Evolutionary conservation across 2,113 vertebrate species (phyloP).

Genomic region (Sitta europaea): DNA sequence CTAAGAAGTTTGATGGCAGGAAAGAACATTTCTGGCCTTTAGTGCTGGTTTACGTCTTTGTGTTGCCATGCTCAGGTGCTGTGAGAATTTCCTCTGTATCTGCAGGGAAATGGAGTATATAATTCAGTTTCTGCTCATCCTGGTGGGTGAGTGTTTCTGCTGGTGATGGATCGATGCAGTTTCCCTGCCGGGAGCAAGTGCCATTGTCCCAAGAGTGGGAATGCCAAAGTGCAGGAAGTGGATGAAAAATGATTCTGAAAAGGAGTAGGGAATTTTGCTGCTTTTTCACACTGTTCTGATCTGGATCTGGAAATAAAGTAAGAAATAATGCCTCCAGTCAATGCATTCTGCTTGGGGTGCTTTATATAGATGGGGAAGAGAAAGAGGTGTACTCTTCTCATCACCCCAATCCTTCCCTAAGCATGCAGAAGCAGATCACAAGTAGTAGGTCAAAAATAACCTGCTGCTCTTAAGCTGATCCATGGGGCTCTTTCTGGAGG

Average conservation of each 20-base stretch:
- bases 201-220: background rate
- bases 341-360: background rate
- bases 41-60: background rate
- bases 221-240: background rate
- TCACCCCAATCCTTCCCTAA: background rate
- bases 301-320: background rate
- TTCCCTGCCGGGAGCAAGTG: background rate
- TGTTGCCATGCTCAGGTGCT: background rate
- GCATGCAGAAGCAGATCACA: background rate
- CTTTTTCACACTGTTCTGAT: background rate
- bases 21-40: background rate
- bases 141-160: background rate
- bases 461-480: background rate
- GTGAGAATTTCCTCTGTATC: background rate
- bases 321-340: background rate
- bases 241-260: background rate
- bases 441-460: slow-evolving; percentile 29
- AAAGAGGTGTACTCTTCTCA: background rate
- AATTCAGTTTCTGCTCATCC: background rate
- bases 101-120: slow-evolving; percentile 17
- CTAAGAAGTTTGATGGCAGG: background rate
- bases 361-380: background rate
- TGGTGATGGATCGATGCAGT: background rate
- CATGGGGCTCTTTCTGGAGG: background rate
- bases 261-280: background rate